These are phyloP conservation scores for Drosophila murphyi DNA, from an alignment of 1,140 invertebrate species.

Conservation along the genomic window DNA sequence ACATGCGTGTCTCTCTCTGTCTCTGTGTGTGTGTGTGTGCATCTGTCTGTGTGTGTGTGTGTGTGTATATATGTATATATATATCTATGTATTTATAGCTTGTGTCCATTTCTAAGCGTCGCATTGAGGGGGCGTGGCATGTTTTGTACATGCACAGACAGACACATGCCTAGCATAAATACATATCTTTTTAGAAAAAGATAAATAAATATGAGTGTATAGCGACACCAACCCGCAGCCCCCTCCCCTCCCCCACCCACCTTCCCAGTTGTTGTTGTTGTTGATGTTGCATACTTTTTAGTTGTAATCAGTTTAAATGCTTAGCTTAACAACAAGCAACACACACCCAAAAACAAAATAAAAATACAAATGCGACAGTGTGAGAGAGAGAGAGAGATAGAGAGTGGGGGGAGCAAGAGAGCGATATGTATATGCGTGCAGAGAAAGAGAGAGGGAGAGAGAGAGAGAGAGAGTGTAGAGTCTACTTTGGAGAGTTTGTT, in stretches of 20 bases:
- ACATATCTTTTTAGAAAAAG: conserved; percentile 53
- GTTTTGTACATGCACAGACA: conserved; percentile 41
- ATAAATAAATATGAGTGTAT: conserved; percentile 77
- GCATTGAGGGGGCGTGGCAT: conserved; percentile 64
- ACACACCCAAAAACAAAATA: conserved; percentile 34
- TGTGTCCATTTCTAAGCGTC: conserved; percentile 48
- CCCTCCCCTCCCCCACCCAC: no score
- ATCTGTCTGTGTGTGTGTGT: not conserved
- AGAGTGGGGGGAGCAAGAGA: not conserved
- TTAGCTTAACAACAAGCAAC: conserved; percentile 77
- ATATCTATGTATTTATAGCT: conserved; percentile 21
- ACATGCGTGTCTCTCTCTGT: not conserved
- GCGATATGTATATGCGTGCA: not conserved
- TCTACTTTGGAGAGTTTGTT: not conserved
- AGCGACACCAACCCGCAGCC: not conserved
- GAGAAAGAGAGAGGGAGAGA: conserved; percentile 1
- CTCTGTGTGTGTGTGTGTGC: not conserved
- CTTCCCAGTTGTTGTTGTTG: conserved; percentile 39
- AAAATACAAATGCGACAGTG: conserved; percentile 1
- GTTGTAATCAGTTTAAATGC: conserved; percentile 82
- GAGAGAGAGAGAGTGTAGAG: not conserved
- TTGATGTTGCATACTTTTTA: conserved; percentile 75
- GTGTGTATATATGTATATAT: not conserved
- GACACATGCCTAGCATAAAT: conserved; percentile 18
- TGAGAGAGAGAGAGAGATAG: not conserved